Conservation (phyloP, 2,888 invertebrate species). For the Taphrorychus bicolor region DNA sequence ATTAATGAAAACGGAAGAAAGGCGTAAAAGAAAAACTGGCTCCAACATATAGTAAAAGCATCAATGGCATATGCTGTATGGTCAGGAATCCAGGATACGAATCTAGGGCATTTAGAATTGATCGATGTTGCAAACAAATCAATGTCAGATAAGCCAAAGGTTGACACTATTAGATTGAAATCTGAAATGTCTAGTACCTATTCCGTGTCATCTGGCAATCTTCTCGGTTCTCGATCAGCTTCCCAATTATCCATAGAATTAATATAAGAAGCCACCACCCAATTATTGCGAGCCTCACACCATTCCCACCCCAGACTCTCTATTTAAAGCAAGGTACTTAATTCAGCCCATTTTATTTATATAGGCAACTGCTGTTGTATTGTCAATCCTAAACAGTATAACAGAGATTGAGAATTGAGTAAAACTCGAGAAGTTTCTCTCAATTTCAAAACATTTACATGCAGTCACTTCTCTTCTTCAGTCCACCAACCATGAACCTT, state of each 20-base stretch:
- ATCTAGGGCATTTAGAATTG: constrained; percentile 10
- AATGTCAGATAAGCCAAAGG: not conserved
- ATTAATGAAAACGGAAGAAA: constrained; percentile 40
- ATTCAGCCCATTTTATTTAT: constrained; percentile 12
- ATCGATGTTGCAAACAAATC: constrained; percentile 10
- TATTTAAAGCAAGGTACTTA: constrained; percentile 9
- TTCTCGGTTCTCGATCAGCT: constrained; percentile 2
- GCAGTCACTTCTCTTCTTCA: not conserved
- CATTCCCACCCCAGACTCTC: constrained; percentile 2
- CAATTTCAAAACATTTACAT: not conserved
- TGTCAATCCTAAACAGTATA: constrained; percentile 7
- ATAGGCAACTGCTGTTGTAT: constrained; percentile 18
- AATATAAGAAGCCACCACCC: constrained; percentile 12
- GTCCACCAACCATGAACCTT: not conserved
- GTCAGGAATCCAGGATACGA: constrained; percentile 13
- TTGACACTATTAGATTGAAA: not conserved
- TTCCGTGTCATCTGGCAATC: not conserved
- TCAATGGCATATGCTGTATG: constrained; percentile 3
- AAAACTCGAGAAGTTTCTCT: not conserved
- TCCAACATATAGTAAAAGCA: constrained; percentile 25
- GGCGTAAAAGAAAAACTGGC: constrained; percentile 32
- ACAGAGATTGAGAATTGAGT: not conserved
- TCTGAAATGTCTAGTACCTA: not conserved
- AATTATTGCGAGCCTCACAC: constrained; percentile 8
- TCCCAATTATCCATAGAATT: constrained; percentile 6